Base-by-base conservation (phyloP, 2,113 vertebrate genomes). In the Jaculus jaculus region DNA sequence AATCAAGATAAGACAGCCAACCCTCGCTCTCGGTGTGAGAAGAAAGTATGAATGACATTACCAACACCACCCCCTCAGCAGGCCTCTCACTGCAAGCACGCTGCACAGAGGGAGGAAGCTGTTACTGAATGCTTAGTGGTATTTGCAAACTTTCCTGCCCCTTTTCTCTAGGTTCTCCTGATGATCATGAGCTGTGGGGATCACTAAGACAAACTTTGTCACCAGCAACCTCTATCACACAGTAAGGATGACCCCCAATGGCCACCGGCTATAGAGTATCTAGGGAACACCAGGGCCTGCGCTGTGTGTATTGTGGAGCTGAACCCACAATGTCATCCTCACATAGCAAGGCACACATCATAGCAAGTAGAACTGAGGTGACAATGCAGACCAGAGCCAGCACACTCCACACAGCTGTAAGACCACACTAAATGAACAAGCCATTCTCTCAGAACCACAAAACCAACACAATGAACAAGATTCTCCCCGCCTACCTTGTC, bases 61-160 rank as follows among this genome's bases (percentile, higher is more conserved):
- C 54, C 30, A 34, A 51, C 5, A 84, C 39, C 7, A 7, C 10
- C 61, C 32, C 63, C 12, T 68, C 23, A 21, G 20, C 11, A 68
- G 65, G 11, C 68, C 42, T 9, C 32, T 8, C 2, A 9, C 58
- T 20, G 10, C 2, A 18, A 71, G 6, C 61, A 5, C 2, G 0
- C 24, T 4, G 42, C 26, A 2, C 7, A 30, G 16, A 23, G 20
- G 42, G 21, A 5, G 26, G 20, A 42, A 13, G 1, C 1, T 2
- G 7, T 5, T 69, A 1, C 24, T 1, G 23, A 58, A 37, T 2
- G 1, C 11, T 39, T 23, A 13, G 2, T 1, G 30, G 0, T 0
- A 30, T 51, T 2, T 13, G 13, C 26, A 58, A 17, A 21, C 34
- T 30, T 32, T 13, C 34, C 8, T 47, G 42, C 42, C 24, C 16